Conservation (phyloP, 1,140 invertebrate genomes). For the Schlechtendalia chinensis region DNA sequence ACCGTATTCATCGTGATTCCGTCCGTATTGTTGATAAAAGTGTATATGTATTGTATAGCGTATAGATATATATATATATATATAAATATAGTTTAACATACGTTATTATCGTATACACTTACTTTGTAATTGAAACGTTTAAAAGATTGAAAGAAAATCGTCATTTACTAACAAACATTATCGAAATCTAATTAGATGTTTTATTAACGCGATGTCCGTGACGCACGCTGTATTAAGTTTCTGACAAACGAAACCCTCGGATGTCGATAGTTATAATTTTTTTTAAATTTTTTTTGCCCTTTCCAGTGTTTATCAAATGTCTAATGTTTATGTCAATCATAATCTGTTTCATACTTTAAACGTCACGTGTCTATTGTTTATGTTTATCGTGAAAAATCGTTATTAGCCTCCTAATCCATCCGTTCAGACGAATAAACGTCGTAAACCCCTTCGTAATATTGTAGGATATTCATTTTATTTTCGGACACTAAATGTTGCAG, state of each 20-base stretch:
- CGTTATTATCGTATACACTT: no score
- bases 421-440: background rate
- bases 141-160: no score
- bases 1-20: no score
- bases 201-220: no score
- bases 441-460: conserved; percentile 1
- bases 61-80: no score
- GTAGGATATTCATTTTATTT: background rate
- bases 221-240: no score
- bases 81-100: no score
- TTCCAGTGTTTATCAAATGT: background rate
- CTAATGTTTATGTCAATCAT: conserved; percentile 30
- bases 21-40: no score
- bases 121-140: no score
- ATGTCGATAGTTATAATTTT: background rate
- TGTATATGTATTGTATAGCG: no score
- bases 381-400: background rate
- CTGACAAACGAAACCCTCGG: background rate
- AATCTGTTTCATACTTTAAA: background rate
- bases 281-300: background rate
- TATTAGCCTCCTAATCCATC: conserved; percentile 3
- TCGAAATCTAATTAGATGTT: no score
- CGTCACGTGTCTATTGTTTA: conserved; percentile 47
- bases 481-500: background rate
- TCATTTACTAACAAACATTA: no score